phyloP scores from a whole-genome alignment of 2,888 invertebrate genomes.

The Scaptomyza parva region DNA sequence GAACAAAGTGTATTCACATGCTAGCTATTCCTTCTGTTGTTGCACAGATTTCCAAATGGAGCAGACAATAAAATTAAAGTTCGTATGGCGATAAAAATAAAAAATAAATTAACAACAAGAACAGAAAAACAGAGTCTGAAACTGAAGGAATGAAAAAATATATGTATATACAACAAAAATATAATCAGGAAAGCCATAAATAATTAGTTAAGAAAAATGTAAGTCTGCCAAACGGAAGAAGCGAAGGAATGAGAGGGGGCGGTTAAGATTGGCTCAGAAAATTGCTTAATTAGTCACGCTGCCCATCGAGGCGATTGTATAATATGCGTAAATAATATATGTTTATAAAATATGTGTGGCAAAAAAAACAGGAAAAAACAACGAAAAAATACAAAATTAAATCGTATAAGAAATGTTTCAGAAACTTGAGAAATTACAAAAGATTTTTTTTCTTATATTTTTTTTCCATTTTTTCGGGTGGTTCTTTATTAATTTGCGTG shows the following conservation, averaged over 20 bases:
- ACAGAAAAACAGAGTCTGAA: conserved; percentile 7
- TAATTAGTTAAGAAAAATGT: conserved; percentile 62
- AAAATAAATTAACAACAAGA: conserved; percentile 41
- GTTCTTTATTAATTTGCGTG: conserved; percentile 62
- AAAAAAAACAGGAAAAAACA: too few relatives aligned
- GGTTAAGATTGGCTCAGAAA: conserved; percentile 72
- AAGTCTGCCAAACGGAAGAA: conserved; percentile 27
- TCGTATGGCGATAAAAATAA: conserved; percentile 51
- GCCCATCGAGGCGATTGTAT: conserved; percentile 45
- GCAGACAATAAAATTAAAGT: conserved; percentile 53
- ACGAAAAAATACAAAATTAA: conserved; percentile 32
- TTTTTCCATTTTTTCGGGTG: too few relatives aligned
- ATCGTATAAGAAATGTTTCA: conserved; percentile 68
- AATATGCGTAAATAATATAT: conserved; percentile 72
- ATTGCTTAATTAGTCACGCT: conserved; percentile 79
- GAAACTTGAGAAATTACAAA: conserved; percentile 72
- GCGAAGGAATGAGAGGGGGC: not conserved
- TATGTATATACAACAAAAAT: conserved; percentile 26
- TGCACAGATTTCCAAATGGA: conserved; percentile 45
- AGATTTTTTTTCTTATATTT: conserved; percentile 36
- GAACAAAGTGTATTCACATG: not conserved
- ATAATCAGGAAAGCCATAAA: conserved; percentile 75
- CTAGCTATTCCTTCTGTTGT: conserved; percentile 4
- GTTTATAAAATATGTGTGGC: conserved; percentile 67
- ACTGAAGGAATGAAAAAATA: not conserved